Percentiles rank a stretch among this genome's conserved stretches.
Evolutionary conservation across 2,888 invertebrate species (phyloP).

Genomic region (Oscheius sp.): DNA sequence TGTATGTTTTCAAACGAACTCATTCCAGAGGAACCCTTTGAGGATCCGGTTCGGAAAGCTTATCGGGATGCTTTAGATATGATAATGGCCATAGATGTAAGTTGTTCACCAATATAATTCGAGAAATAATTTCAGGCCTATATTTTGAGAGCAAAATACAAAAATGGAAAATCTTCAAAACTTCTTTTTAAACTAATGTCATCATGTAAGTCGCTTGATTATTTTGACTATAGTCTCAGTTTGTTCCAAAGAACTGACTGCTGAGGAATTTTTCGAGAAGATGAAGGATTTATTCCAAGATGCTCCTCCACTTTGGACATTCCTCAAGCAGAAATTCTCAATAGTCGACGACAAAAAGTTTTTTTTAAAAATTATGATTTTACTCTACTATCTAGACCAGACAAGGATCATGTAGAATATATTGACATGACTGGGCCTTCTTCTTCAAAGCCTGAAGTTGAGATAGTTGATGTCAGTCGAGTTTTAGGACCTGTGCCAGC

Average conservation of each 20-base stretch:
- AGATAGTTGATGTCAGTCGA: not conserved
- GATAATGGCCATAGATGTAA: constrained; percentile 21
- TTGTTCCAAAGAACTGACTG: not conserved
- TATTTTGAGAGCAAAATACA: constrained; percentile 3
- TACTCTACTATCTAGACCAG: not conserved
- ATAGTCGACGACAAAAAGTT: not conserved
- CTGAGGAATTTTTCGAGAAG: not conserved
- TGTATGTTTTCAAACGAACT: not conserved
- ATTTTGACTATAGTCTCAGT: not conserved
- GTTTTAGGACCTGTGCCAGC: constrained; percentile 1
- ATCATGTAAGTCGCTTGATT: constrained; percentile 4
- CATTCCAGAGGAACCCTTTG: not conserved
- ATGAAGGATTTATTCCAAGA: constrained; percentile 9
- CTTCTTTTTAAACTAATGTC: not conserved
- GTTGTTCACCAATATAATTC: not conserved
- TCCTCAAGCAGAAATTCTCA: constrained; percentile 10
- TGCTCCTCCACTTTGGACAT: constrained; percentile 10
- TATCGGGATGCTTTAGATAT: constrained; percentile 24
- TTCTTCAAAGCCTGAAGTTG: not conserved
- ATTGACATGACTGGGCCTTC: not conserved
- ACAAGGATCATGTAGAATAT: not conserved
- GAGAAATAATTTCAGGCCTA: not conserved
- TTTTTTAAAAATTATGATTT: not conserved
- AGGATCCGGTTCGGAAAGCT: not conserved
- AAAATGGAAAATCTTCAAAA: constrained; percentile 5